phyloP scores from a whole-genome alignment of 2,113 vertebrate species.

The Pagrus major region DNA sequence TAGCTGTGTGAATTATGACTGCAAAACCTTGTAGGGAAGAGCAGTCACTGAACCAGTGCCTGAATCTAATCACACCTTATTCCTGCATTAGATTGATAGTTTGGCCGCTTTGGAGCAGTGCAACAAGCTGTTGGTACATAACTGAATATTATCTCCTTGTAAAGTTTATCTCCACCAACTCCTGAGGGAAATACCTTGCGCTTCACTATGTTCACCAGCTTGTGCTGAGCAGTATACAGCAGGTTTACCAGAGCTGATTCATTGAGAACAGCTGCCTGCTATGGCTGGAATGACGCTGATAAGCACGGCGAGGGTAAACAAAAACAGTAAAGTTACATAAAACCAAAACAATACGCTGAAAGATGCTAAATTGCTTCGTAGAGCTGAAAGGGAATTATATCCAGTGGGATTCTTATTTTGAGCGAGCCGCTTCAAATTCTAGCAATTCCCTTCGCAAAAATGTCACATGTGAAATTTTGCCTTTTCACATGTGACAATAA shows the following conservation, averaged over 20 bases:
- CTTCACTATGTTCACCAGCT: background rate
- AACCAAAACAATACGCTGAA: background rate
- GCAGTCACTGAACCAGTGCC: background rate
- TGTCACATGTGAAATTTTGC: too few species aligned
- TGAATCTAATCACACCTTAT: background rate
- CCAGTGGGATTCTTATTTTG: background rate
- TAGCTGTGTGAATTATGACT: background rate
- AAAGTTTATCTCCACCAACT: too few species aligned
- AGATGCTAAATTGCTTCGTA: background rate
- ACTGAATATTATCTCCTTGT: too few species aligned
- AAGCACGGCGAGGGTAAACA: background rate
- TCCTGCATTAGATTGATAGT: background rate
- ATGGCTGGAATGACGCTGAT: background rate
- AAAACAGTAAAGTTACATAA: background rate
- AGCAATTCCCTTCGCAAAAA: too few species aligned
- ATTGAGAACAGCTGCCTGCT: background rate
- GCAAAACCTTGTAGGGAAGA: background rate
- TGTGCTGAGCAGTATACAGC: background rate
- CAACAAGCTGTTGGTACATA: background rate
- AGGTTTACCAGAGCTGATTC: background rate
- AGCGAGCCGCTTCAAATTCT: background rate
- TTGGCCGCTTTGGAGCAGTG: background rate
- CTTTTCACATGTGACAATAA: too few species aligned
- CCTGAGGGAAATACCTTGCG: background rate
- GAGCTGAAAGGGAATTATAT: background rate